phyloP scores from a whole-genome alignment of 2,888 invertebrate species.

The Tetragonula carbonaria region DNA sequence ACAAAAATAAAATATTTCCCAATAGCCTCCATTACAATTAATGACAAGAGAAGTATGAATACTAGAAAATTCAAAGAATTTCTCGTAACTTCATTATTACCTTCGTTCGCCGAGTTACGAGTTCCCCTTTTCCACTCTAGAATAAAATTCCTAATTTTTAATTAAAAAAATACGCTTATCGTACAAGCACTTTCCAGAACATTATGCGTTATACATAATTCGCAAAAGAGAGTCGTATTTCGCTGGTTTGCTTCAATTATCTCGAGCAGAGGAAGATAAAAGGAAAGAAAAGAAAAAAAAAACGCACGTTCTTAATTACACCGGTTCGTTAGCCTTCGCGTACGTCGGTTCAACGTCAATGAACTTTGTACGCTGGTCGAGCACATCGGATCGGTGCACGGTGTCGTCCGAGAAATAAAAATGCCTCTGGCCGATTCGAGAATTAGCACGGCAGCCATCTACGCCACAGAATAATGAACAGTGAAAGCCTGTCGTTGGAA shows the following conservation, averaged over 20 bases:
- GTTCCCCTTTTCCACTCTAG: not conserved
- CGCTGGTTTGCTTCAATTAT: conserved; percentile 13
- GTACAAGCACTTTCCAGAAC: not conserved
- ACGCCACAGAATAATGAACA: conserved; percentile 66
- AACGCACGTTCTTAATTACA: conserved; percentile 14
- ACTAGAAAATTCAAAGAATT: not conserved
- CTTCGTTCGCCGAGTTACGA: not conserved
- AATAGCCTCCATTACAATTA: too few relatives aligned
- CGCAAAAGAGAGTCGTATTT: not conserved
- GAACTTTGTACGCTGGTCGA: conserved; percentile 6
- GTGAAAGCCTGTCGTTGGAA: conserved; percentile 64
- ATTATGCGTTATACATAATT: not conserved
- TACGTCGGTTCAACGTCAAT: conserved; percentile 1
- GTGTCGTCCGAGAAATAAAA: conserved; percentile 54
- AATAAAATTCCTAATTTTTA: not conserved
- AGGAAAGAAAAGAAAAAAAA: too few relatives aligned
- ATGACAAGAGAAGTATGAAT: not conserved
- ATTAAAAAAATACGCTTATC: not conserved
- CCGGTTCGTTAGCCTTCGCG: conserved; percentile 20
- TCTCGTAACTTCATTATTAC: not conserved
- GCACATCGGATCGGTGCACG: not conserved
- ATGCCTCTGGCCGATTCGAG: conserved; percentile 47
- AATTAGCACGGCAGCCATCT: conserved; percentile 62
- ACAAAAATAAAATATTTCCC: not conserved
- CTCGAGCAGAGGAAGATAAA: not conserved